Base-by-base conservation (phyloP, 2,888 invertebrate genomes). In the Apodemia zela region DNA sequence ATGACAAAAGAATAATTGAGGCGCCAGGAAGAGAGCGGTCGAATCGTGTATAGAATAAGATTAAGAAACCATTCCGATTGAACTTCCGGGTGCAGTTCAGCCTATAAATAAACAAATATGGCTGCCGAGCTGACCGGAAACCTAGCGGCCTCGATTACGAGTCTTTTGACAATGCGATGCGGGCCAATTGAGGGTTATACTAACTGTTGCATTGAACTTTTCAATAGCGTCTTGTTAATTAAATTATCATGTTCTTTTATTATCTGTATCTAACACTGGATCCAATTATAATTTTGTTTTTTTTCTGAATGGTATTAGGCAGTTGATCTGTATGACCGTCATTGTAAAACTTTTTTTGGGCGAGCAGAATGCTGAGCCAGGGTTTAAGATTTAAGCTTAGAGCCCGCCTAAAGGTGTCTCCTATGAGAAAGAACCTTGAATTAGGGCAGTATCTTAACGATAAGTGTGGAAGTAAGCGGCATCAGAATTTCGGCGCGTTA, bases 91-190 rank as follows among this genome's bases (percentile, higher is more conserved):
- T 77, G 71, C 73, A 59, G 59, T 35, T 63, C 73, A 58, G 66
- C 63, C 70, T 82, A 83, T 80, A 84, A 85, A 86, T 87, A 86
- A 80, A 81, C 81, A 74, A 78, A 84, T 81, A 82, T 79, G 78
- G 79, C 76, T 47, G 45, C 45, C 45, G 45, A 15, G 6, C 45
- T 59, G 71, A 69, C 78, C 82, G 88, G 89, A 87, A 86, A 73
- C 72, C 65, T 67, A 61, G 58, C 72, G 83, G 74, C 87, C 86
- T 86, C 81, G 79, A 70, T 72, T 71, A 69, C 73, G 72, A 70
- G 69, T 72, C 75, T 73, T 72, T 51, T 21, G 61, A 35, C 17
- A 51, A 45, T 54, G 10, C 54, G 54, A 54, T 21, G 21, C 51
- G 17, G 51, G 13, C 54, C 25, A 54, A 13, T 54, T 54, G 54